Evolutionary conservation across 2,888 invertebrate species (phyloP), one percentile per base, ranked within the genome.

Genomic region (Nipponacmea schrenckii): DNA sequence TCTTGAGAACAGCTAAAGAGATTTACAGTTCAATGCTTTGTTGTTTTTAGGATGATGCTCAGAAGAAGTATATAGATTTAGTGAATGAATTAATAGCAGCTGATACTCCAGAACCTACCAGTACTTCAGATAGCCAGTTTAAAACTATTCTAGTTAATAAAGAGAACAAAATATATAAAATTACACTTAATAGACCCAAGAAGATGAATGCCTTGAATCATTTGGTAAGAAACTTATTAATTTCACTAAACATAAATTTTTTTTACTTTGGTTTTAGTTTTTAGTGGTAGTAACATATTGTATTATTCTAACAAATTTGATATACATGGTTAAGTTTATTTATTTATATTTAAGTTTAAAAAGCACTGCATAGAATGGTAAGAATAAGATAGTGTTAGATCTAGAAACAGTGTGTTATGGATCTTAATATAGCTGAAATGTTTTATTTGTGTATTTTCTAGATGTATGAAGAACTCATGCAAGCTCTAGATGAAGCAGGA

Each of bases 161-260:
- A 31, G 78, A 81, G 8, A 79, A 82, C 70, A 83, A 82, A 31
- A 69, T 86, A 7, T 84, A 78, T 66, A 82, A 77, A 66, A 87
- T 89, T n/a, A 81, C 77, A 5, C 91, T 95, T 62, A 94, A 95
- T 86, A 92, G 94, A 84, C 95, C 95, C 0, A 87, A 88, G 3
- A 95, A 93, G 88, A 94, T 93, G 85, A 97, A 97, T 91, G 95
- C 96, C 0, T 88, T 96, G 0, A 93, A 92, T 67, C 67, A 74
- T 5, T 81, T 89, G 81, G 91, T 91, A 82, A 78, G 39, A 10
- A 31, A 10, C 45, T 39, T 48, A 0, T 70, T 64, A 64, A 63
- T 17, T 24, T 12, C 17, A 48, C n/a, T 67, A 20, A n/a, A n/a
- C n/a, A n/a, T n/a, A n/a, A n/a, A n/a, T n/a, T n/a, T n/a, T n/a